Base-by-base conservation (phyloP, 2,113 vertebrate genomes). In the Ellobius talpinus region DNA sequence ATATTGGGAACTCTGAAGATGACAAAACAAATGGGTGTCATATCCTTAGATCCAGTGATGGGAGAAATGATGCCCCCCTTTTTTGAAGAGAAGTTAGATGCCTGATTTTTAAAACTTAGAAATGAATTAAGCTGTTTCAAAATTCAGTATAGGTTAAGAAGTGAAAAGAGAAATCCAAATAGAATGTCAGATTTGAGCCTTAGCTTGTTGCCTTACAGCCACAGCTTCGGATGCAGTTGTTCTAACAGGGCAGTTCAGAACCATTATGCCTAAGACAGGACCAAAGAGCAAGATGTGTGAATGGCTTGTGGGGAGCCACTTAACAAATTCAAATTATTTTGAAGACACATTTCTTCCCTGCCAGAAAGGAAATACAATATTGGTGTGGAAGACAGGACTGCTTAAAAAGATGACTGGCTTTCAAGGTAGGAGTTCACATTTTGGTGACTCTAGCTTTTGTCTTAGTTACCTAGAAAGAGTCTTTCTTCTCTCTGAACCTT, bases 321-420 rank as follows among this genome's bases (percentile, higher is more conserved):
- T 19, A 8, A 79, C 36, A 94, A 4, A 92, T 33, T 58, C 11
- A 26, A 61, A 7, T 82, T 68, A 45, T 91, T 94, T 81, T 58
- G 55, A 96, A 92, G 39, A 55, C 72, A 16, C 87, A 47, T n/a
- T 76, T 97, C 33, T 74, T 93, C 92, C 50, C n/a, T 50, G 50
- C 36, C 19, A 87, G 65, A 36, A 92, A 66, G 76, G 66, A 90
- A 93, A 63, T 66, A 14, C 36, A 74, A 0, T 45, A 23, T 65
- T 16, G 81, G 9, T 87, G 16, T 50, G 17, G 36, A 24, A 86
- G 58, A 85, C 3, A 50, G 5, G 14, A 21, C 63, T 66, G 7
- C 13, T 72, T 12, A 87, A 36, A 47, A 97, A 86, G 52, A 76
- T 7, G 6, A 42, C 36, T 73, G 63, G 85, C 13, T 86, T 85